Conservation (phyloP, 2,113 vertebrate genomes). For the Micronisus gabar region DNA sequence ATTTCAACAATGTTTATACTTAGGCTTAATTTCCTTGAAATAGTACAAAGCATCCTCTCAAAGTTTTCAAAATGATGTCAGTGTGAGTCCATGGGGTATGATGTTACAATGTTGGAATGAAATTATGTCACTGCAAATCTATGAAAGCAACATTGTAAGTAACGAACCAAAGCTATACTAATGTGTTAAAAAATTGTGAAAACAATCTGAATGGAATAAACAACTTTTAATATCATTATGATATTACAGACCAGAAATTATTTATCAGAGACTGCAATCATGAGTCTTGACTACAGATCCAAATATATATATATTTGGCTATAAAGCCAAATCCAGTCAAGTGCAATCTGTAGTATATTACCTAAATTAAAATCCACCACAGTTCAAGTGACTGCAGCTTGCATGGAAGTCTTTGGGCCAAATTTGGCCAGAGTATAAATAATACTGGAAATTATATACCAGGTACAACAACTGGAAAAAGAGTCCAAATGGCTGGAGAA, state of each 20-base stretch:
- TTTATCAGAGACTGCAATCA: neutral
- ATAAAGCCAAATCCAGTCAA: neutral
- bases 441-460: neutral
- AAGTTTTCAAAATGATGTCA: conserved; percentile 26
- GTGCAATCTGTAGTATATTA: neutral
- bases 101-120: conserved; percentile 35
- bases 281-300: neutral
- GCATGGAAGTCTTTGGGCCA: neutral
- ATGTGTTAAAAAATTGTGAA: neutral
- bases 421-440: neutral
- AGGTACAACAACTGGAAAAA: neutral
- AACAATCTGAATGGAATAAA: neutral
- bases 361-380: neutral
- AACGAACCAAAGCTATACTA: neutral
- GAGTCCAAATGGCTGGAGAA: neutral
- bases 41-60: conserved; percentile 35
- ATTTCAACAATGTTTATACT: conserved; percentile 34
- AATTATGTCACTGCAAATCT: conserved; percentile 17
- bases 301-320: neutral
- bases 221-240: neutral
- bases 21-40: conserved; percentile 31
- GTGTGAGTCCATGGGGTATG: neutral
- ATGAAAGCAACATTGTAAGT: conserved; percentile 28
- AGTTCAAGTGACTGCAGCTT: neutral
- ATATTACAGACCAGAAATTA: neutral